These are phyloP conservation scores for Limonius californicus DNA, from an alignment of 1,140 invertebrate species.

Conservation along the genomic window DNA sequence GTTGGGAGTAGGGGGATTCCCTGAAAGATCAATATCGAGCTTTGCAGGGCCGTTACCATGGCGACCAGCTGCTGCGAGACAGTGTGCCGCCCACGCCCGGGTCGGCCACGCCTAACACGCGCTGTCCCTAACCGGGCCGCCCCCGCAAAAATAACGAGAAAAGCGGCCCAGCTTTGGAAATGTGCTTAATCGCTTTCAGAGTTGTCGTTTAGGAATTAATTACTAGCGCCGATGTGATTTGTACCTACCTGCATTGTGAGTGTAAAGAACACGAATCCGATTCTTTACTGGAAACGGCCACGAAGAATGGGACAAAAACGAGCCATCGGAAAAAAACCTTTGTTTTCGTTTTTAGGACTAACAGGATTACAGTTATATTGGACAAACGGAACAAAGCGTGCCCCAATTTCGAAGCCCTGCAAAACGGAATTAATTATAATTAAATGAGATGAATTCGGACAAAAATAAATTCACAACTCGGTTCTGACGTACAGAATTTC, in stretches of 20 bases:
- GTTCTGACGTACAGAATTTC: no score
- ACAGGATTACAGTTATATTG: no score
- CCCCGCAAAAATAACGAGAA: constrained; percentile 17
- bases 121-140: constrained; percentile 18
- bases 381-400: no score
- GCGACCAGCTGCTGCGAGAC: constrained; percentile 48
- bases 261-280: background rate
- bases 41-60: constrained; percentile 33
- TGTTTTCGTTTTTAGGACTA: no score
- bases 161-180: constrained; percentile 18
- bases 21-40: constrained; percentile 45
- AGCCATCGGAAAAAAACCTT: no score
- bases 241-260: constrained; percentile 24
- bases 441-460: no score
- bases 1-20: constrained; percentile 28
- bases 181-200: constrained; percentile 42
- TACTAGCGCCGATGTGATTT: constrained; percentile 38
- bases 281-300: no score
- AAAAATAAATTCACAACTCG: no score
- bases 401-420: no score
- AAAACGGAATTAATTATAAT: no score
- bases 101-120: constrained; percentile 25
- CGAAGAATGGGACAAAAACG: no score
- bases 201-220: constrained; percentile 44
- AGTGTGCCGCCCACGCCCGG: constrained; percentile 44